Evolutionary conservation across 2,888 invertebrate genomes (phyloP).

Genomic region (Andrena trimmerana): DNA sequence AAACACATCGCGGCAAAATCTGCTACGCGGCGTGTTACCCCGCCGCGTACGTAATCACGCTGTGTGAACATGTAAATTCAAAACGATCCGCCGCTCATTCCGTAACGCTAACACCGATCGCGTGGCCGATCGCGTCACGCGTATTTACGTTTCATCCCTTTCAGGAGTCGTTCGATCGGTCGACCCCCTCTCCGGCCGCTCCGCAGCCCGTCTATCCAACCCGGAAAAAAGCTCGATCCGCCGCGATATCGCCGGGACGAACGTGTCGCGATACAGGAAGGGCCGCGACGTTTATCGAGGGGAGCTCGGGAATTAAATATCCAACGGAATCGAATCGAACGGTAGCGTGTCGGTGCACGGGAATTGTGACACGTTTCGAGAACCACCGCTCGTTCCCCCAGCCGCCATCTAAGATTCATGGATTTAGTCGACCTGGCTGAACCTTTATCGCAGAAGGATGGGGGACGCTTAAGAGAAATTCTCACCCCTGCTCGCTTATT

Average conservation of each 20-base stretch:
- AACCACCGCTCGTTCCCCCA: background rate
- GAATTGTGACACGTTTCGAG: slow-evolving; percentile 27
- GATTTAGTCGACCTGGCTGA: slow-evolving; percentile 29
- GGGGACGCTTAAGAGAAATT: slow-evolving; percentile 4
- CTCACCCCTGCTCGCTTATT: background rate
- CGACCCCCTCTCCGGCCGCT: background rate
- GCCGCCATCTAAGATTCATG: slow-evolving; percentile 47
- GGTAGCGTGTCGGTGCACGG: background rate
- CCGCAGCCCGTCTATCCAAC: too few relatives aligned
- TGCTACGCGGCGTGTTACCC: slow-evolving; percentile 51
- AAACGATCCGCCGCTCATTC: slow-evolving; percentile 50
- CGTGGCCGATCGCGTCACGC: slow-evolving; percentile 2
- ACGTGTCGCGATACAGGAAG: too few relatives aligned
- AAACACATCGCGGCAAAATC: slow-evolving; percentile 64
- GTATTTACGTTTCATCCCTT: slow-evolving; percentile 18
- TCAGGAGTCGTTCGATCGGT: slow-evolving; percentile 5
- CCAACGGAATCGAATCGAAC: slow-evolving; percentile 45
- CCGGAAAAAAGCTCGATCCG: background rate
- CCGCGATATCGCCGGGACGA: background rate
- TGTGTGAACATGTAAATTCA: slow-evolving; percentile 62
- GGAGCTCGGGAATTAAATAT: slow-evolving; percentile 46
- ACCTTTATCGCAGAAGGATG: slow-evolving; percentile 1
- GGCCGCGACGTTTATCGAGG: too few relatives aligned
- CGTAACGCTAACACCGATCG: slow-evolving; percentile 32
- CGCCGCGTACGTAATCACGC: slow-evolving; percentile 58